A percentile compares a stretch with the other conserved stretches of the same genome.
phyloP scores from a whole-genome alignment of 2,113 vertebrate species.

The Hippocampus abdominalis region DNA sequence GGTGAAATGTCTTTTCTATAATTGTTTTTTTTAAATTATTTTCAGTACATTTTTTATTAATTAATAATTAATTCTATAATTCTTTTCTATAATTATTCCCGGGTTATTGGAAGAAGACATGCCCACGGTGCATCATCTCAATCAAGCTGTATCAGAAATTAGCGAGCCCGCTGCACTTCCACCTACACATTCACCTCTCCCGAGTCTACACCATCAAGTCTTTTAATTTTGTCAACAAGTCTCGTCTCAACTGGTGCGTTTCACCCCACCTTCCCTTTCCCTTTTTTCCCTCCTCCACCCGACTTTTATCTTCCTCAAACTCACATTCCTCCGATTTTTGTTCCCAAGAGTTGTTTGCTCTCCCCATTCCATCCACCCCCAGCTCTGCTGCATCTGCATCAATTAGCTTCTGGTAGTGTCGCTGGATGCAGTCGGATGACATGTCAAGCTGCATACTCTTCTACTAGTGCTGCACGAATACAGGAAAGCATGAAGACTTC shows the following conservation, averaged over 20 bases:
- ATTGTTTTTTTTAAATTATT: too few species aligned
- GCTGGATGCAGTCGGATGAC: neutral
- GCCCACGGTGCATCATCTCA: neutral
- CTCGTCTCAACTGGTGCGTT: constrained; percentile 1
- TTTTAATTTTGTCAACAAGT: constrained; percentile 10
- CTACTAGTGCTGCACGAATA: neutral
- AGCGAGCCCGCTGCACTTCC: constrained; percentile 23
- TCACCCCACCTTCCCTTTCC: neutral
- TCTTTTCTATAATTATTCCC: neutral
- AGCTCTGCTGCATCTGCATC: neutral
- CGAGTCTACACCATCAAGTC: constrained; percentile 24
- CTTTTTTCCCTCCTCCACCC: neutral
- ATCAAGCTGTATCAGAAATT: constrained; percentile 18
- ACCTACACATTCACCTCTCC: constrained; percentile 39
- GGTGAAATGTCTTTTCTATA: neutral
- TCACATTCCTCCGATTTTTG: neutral
- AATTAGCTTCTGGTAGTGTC: neutral
- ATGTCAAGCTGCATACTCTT: neutral
- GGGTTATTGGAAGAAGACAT: neutral
- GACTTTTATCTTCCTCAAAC: neutral
- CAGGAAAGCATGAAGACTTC: neutral
- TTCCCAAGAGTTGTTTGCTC: neutral
- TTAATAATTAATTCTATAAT: too few species aligned
- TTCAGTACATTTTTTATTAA: too few species aligned
- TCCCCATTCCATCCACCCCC: neutral